phyloP scores from a whole-genome alignment of 2,888 invertebrate species.

The Mythimna loreyi region DNA sequence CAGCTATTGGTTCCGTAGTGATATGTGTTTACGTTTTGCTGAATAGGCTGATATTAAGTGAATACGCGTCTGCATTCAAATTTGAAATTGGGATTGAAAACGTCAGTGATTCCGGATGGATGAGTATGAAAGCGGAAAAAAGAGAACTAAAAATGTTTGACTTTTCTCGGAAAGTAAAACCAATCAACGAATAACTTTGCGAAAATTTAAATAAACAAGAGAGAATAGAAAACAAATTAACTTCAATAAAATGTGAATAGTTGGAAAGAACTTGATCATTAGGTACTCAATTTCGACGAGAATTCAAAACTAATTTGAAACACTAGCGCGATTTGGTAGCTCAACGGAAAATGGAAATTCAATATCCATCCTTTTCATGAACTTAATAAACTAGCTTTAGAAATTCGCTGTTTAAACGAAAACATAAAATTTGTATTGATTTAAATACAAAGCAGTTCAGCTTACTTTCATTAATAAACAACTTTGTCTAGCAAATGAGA shows the following conservation, averaged over 20 bases:
- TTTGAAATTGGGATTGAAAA: constrained; percentile 46
- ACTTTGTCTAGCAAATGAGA: background rate
- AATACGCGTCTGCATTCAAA: constrained; percentile 55
- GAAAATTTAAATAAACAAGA: background rate
- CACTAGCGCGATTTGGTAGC: constrained; percentile 6
- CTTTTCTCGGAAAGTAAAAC: background rate
- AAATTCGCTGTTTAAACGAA: constrained; percentile 36
- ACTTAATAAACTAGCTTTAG: constrained; percentile 28
- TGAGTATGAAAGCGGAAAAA: constrained; percentile 2
- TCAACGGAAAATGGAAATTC: constrained; percentile 36
- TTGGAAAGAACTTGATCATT: background rate
- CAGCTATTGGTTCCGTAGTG: constrained; percentile 58
- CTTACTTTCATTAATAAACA: constrained; percentile 6
- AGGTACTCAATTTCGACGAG: background rate
- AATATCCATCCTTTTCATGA: constrained; percentile 39
- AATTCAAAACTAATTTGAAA: constrained; percentile 28
- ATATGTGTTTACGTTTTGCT: constrained; percentile 59
- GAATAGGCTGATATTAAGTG: constrained; percentile 62
- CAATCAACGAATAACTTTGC: background rate
- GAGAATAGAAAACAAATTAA: background rate
- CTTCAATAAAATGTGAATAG: constrained; percentile 8
- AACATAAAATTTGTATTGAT: constrained; percentile 17
- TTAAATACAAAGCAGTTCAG: background rate
- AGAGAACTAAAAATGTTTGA: background rate
- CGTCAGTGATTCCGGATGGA: background rate